Evolutionary conservation across 2,888 invertebrate genomes (phyloP).

Genomic region (Strigamia crassipes): DNA sequence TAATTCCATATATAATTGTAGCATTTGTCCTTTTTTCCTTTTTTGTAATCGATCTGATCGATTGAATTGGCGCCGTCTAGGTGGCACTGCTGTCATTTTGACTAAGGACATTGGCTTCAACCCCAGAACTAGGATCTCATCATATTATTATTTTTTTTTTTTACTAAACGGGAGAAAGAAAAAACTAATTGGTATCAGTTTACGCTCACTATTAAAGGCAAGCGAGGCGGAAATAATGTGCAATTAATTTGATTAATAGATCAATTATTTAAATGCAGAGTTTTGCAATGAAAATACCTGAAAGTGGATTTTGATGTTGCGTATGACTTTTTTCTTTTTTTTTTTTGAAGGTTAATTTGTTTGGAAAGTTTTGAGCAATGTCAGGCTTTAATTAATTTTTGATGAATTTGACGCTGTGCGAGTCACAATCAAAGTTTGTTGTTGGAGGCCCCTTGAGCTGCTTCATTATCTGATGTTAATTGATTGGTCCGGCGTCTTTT

Average conservation of each 20-base stretch:
- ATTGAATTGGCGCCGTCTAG: constrained; percentile 29
- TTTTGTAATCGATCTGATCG: constrained; percentile 30
- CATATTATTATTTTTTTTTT: not conserved
- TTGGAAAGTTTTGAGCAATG: not conserved
- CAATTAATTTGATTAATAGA: too few relatives aligned
- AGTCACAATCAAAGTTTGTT: constrained; percentile 10
- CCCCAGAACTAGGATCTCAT: not conserved
- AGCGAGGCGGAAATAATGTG: too few relatives aligned
- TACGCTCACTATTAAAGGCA: too few relatives aligned
- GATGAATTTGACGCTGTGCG: not conserved
- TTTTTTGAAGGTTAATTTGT: too few relatives aligned
- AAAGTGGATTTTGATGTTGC: too few relatives aligned
- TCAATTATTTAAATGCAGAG: too few relatives aligned
- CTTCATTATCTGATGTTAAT: constrained; percentile 35
- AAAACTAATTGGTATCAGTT: too few relatives aligned
- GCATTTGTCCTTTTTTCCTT: not conserved
- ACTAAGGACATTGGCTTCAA: not conserved
- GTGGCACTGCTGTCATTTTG: constrained; percentile 30
- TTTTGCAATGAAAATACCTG: too few relatives aligned
- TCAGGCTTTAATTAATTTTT: constrained; percentile 24
- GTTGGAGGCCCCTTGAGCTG: not conserved
- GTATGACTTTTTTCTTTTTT: not conserved
- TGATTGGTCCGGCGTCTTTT: constrained; percentile 40
- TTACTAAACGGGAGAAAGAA: not conserved
- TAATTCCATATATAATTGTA: not conserved